Base-by-base conservation (phyloP, 2,113 vertebrate species). In the Hystrix brachyura region DNA sequence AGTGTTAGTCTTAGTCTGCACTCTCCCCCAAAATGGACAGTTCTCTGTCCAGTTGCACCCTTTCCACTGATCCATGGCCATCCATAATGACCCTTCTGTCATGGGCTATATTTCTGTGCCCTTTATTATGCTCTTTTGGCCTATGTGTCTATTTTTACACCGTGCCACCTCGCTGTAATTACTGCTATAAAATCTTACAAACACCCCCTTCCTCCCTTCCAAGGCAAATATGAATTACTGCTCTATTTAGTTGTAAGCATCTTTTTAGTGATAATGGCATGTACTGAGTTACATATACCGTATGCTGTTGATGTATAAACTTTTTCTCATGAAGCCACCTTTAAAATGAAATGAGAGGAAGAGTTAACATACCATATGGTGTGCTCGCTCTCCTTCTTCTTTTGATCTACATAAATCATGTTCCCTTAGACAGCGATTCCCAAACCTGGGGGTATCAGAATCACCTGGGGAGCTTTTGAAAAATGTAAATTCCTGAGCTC, bases 381-480 rank as follows among this genome's bases (percentile, higher is more conserved):
- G 4, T 14, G 55, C 27, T 76, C 46, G 96, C 64, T 95, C 78
- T 84, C 43, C 60, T 81, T 87, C 46, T 80, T 92, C 65, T 78
- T 95, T 94, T 60, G 53, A 95, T 82, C 89, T 94, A 84, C 78
- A 96, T 94, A 96, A 97, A 96, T 88, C 86, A 95, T 13, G 29
- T 84, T 96, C 67, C 82, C 86, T 95, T 94, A 94, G 85, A 92
- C 93, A 95, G 64, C 43, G 88, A 97, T 85, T 94, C 85, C 71
- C 91, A 97, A 71, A 81, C 71, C 89, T 97, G 76, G 29, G 78
- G 60, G 59, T 82, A 90, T 96, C 71, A 95, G 88, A 94, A 80
- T 95, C 71, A 96, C 71, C 82, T 91, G 65, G 86, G 76, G 65
- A 97, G 34, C 74, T 88, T 94, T 90, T 94, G 13, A 93, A 95